Evolutionary conservation across 2,888 invertebrate genomes (phyloP).

Genomic region (Anodontia alba): DNA sequence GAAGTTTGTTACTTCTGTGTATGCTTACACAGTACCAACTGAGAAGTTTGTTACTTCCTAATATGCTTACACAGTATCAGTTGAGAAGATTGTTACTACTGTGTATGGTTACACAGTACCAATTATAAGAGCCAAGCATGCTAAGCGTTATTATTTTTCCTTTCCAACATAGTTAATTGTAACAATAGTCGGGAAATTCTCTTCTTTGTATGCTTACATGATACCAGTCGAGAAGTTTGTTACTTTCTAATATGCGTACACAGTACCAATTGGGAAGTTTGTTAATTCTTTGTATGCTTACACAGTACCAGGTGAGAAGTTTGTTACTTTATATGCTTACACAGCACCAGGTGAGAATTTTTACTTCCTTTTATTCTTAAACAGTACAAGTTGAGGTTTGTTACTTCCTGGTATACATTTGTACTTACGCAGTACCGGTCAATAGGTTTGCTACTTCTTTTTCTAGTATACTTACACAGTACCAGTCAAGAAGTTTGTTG

Average conservation of each 20-base stretch:
- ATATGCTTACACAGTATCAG: constrained; percentile 12
- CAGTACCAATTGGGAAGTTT: no score
- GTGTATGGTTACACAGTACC: no score
- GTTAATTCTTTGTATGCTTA: neutral
- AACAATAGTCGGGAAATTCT: no score
- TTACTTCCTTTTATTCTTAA: neutral
- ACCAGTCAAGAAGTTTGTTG: constrained; percentile 4
- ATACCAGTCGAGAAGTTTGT: constrained; percentile 8
- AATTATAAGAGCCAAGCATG: no score
- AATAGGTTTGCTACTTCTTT: no score
- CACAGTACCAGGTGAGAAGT: constrained; percentile 10
- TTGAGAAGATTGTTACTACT: neutral
- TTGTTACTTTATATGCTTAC: constrained; percentile 1
- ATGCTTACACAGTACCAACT: no score
- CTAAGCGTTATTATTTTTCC: no score
- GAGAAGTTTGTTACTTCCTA: no score
- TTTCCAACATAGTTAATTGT: no score
- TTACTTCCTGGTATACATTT: constrained; percentile 8
- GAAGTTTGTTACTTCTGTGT: neutral
- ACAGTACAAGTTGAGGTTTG: constrained; percentile 6
- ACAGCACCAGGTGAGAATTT: no score
- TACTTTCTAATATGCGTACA: neutral
- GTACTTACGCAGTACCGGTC: no score
- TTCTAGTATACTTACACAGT: constrained; percentile 15
- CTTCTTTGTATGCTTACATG: no score